These are phyloP conservation scores for Hafferia zeledoni DNA, from an alignment of 2,797 vertebrate genomes.

Conservation along the genomic window DNA sequence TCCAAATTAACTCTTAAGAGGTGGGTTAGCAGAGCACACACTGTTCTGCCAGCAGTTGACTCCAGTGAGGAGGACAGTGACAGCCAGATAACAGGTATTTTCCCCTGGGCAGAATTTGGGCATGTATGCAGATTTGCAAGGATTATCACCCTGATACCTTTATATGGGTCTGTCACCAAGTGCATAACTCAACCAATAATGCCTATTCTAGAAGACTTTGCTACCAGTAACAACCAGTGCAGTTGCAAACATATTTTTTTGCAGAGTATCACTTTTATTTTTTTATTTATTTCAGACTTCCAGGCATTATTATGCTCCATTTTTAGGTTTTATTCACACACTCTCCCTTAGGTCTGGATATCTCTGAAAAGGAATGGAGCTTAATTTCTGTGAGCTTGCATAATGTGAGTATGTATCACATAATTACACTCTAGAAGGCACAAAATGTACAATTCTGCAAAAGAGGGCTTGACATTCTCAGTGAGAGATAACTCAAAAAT, in stretches of 20 bases:
- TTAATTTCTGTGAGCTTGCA: neutral
- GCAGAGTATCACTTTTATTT: neutral
- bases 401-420: neutral
- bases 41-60: neutral
- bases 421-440: conserved; percentile 13
- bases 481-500: conserved; percentile 23
- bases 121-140: neutral
- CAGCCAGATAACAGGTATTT: neutral
- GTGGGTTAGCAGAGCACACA: neutral
- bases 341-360: neutral
- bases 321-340: neutral
- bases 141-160: neutral
- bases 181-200: neutral
- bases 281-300: neutral
- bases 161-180: neutral
- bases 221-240: neutral
- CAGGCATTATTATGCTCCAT: neutral
- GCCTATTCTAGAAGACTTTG: neutral
- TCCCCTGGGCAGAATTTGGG: neutral
- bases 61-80: neutral
- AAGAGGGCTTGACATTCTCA: neutral
- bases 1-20: neutral
- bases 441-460: neutral
- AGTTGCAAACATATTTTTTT: neutral
- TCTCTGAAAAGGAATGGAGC: neutral